Base-by-base conservation (phyloP, 2,888 invertebrate genomes). In the Melieria picta region DNA sequence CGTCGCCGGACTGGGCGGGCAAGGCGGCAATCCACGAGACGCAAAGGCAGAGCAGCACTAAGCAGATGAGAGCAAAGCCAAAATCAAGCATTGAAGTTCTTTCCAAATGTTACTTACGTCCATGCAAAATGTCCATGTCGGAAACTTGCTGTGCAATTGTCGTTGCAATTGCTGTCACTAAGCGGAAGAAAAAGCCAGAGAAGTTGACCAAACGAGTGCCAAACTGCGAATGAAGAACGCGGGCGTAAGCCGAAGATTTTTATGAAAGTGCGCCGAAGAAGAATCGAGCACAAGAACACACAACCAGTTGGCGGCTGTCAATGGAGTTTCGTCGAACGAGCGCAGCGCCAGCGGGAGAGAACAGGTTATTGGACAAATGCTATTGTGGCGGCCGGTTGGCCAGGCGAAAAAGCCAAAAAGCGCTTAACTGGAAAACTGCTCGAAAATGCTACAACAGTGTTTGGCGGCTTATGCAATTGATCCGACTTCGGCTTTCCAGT, bases 231-330 rank as follows among this genome's bases (percentile, higher is more conserved):
- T 86, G 86, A 85, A 79, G 77, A 79, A 78, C 80, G 80, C 79
- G 78, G 80, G 80, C 80, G 78, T 80, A 79, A 78, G 79, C 77
- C 78, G 81, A 84, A 83, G 81, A 83, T 81, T 86, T 85, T 85
- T 85, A 85, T 84, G 79, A 84, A 81, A 70, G 75, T 66, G 74
- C 75, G 45, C 30, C 63, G 52, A 42, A 66, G 71, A 66, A 66
- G 16, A 60, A 43, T 56, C 63, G 63, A 72, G 74, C 71, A 72
- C 78, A 72, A 81, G 80, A 79, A 78, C 72, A 73, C 62, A 62
- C 57, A 65, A 52, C 16, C 52, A 72, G 47, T 62, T 79, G 79
- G 13, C 55, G 55, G 55, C 64, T 13, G 43, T 65, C 7, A 11
- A 4, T 10, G 43, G 5, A 52, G 13, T 30, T 30, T 30, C 30